Base-by-base conservation (phyloP, 1,140 invertebrate genomes). In the Colletes gigas region DNA sequence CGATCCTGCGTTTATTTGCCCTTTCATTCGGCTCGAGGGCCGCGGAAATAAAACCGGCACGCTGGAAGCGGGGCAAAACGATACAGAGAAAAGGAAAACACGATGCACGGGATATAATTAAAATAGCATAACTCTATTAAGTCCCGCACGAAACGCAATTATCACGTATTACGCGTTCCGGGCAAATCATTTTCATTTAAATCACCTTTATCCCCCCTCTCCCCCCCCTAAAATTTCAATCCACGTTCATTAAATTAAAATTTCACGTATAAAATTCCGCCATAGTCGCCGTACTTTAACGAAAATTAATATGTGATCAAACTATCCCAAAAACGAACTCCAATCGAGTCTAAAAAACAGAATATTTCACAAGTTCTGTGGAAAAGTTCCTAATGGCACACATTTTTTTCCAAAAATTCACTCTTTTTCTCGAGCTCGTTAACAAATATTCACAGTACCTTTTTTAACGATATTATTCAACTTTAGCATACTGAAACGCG, bases 181-280 rank as follows among this genome's bases (percentile, higher is more conserved):
- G 1, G 69, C 47, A 47, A 78, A 78, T 78, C 77, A 60, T 78
- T 78, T 72, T 78, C 77, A 47, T 72, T 78, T 78, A 73, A 78
- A 78, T 78, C 77, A 39, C 69, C 69, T 50, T 54, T 65, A 65
- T 65, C 30, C 30, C 30, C 30, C 30, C 30, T 2, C 30, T 30
- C 30, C 2, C 30, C n/a, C 60, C 9, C 15, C 10, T 10, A 55
- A 73, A 72, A 72, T 73, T 78, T 78, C 69, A 78, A 65, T 73
- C 69, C 21, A 14, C n/a, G 60, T 72, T 19, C 69, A 65, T 78
- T 73, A 41, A 65, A 65, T 78, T 71, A 78, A 47, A 44, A 62
- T 71, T n/a, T 5, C 8, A n/a, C 3, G 17, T 19, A 39, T 30
- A 71, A 71, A 71, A 71, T 63, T 63, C 8, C 7, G 10, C 19